Base-by-base conservation (phyloP, 2,888 invertebrate genomes). In the Argyresthia goedartella region DNA sequence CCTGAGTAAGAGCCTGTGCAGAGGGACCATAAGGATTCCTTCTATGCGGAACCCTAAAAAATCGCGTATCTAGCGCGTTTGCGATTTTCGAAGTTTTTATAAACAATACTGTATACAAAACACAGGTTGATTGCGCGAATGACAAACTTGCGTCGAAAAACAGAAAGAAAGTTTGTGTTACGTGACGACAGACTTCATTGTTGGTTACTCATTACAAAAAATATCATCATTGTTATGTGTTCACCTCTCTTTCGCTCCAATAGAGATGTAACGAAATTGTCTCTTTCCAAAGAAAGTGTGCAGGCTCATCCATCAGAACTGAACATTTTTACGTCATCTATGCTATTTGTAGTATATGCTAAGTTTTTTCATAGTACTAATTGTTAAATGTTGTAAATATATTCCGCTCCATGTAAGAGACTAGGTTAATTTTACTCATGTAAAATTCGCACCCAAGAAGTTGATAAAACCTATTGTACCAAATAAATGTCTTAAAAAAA, bases 201-300 rank as follows among this genome's bases (percentile, higher is more conserved):
- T 60, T 60, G 64, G 61, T 61, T 41, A 9, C 13, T 25, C 42
- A 50, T 53, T 75, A 73, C 79, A 81, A 78, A 60, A 25, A 60
- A 54, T 56, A 59, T 50, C 60, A 64, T 72, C 70, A 76, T 81
- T 81, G 78, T 79, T 78, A 71, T 71, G 71, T 60, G 71, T 60
- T n/a, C 55, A 63, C 52, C 8, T 75, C 73, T 62, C 68, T 67
- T 57, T 80, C 67, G 56, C n/a, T 41, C 54, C 8, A 49, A 51
- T 43, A 52, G 50, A 25, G 53, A 16, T 53, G 52, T 69, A 60
- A 48, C 4, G 53, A 59, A 25, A 6, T 25, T 55, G 53, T 78
- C 70, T 71, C 74, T 56, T 53, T 74, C 72, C 68, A 70, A 85
- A 82, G 85, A 85, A 82, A 86, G 84, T 82, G 72, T 67, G 65